Conservation (phyloP, 2,888 invertebrate species). For the Acronicta aceris region DNA sequence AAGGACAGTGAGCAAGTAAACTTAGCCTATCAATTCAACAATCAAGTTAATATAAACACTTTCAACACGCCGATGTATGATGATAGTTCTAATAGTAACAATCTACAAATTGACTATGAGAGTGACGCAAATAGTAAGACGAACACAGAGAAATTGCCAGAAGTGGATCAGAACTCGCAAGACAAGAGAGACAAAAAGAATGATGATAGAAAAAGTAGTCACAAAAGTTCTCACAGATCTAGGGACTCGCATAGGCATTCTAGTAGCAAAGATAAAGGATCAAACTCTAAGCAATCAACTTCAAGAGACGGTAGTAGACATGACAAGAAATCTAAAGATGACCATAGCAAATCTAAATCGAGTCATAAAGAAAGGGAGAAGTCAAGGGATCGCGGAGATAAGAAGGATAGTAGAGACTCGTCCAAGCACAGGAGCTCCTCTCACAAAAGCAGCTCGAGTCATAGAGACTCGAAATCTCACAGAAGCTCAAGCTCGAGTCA, state of each 20-base stretch:
- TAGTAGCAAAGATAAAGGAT: slow-evolving; percentile 79
- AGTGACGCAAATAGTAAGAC: slow-evolving; percentile 85
- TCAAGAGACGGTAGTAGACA: slow-evolving; percentile 78
- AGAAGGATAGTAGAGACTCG: slow-evolving; percentile 79
- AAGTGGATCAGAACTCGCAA: slow-evolving; percentile 73
- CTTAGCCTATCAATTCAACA: slow-evolving; percentile 78
- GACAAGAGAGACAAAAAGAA: slow-evolving; percentile 77
- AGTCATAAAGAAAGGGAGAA: slow-evolving; percentile 73
- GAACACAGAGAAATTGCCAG: slow-evolving; percentile 75
- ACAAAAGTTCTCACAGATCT: slow-evolving; percentile 80
- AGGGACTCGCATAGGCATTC: slow-evolving; percentile 82
- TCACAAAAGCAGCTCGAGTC: slow-evolving; percentile 76
- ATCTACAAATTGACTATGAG: slow-evolving; percentile 84
- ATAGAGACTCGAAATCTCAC: slow-evolving; percentile 77
- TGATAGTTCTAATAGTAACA: slow-evolving; percentile 84
- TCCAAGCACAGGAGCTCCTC: slow-evolving; percentile 82
- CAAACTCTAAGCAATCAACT: slow-evolving; percentile 78
- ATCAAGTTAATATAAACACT: slow-evolving; percentile 79
- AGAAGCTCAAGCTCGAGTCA: slow-evolving; percentile 77
- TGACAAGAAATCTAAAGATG: slow-evolving; percentile 81
- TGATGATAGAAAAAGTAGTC: slow-evolving; percentile 75
- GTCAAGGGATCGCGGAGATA: slow-evolving; percentile 75
- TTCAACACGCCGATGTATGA: slow-evolving; percentile 81
- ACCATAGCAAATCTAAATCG: slow-evolving; percentile 75
- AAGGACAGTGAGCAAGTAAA: slow-evolving; percentile 71